Evolutionary conservation across 2,113 vertebrate species (phyloP).

Genomic region (Dicentrarchus labrax): DNA sequence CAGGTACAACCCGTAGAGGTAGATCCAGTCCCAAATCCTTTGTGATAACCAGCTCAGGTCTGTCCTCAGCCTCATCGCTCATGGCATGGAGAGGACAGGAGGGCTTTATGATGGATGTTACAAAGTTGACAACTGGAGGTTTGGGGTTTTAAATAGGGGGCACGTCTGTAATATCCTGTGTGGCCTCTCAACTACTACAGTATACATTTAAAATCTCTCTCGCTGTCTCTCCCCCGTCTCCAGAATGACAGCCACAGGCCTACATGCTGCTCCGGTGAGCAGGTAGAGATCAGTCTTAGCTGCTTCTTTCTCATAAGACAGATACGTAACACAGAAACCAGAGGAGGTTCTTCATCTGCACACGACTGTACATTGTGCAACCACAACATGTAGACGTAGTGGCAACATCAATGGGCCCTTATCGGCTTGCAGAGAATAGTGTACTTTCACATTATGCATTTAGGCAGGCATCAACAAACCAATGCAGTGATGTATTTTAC

Average conservation of each 20-base stretch:
- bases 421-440: constrained; percentile 20
- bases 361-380: background rate
- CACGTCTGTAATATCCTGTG: constrained; percentile 56
- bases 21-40: constrained; percentile 42
- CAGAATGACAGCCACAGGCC: constrained; percentile 42
- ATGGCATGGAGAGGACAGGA: constrained; percentile 23
- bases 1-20: constrained; percentile 43
- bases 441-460: constrained; percentile 53
- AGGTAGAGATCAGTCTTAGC: constrained; percentile 43
- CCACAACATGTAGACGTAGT: constrained; percentile 49
- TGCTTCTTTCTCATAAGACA: constrained; percentile 33
- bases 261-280: constrained; percentile 26
- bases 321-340: background rate
- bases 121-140: constrained; percentile 65
- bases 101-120: constrained; percentile 65
- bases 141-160: constrained; percentile 68
- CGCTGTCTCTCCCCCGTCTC: constrained; percentile 7
- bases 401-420: constrained; percentile 43
- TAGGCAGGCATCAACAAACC: constrained; percentile 44
- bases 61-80: constrained; percentile 37
- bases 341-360: constrained; percentile 19
- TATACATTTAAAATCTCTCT: constrained; percentile 33
- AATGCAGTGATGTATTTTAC: constrained; percentile 52
- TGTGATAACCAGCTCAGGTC: constrained; percentile 37
- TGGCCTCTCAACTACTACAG: constrained; percentile 55